Conservation (phyloP, 1,140 invertebrate species). For the Drosophila sulfurigaster region DNA sequence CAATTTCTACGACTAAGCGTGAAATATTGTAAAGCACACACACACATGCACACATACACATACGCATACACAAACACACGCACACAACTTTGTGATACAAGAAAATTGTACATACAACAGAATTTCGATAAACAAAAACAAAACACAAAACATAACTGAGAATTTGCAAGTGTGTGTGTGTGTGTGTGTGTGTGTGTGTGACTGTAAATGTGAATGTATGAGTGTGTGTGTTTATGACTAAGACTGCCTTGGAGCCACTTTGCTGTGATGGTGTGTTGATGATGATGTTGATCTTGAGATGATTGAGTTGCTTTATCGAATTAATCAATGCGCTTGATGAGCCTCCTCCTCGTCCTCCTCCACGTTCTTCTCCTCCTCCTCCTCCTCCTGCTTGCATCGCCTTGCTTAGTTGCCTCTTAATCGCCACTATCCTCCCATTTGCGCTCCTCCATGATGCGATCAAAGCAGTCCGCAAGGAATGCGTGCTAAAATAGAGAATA, state of each 20-base stretch:
- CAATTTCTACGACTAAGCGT: conserved; percentile 1
- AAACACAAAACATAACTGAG: not conserved
- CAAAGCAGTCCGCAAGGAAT: conserved; percentile 97
- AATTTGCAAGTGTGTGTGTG: not conserved
- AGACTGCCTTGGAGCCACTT: conserved; percentile 31
- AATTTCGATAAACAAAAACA: conserved; percentile 16
- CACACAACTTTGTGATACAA: conserved; percentile 3
- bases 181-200: conserved; percentile 1
- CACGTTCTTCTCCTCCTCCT: not conserved
- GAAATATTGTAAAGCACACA: not conserved
- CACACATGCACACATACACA: not conserved
- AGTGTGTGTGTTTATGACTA: conserved; percentile 28
- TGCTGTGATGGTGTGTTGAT: conserved; percentile 11
- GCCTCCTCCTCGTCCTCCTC: not conserved
- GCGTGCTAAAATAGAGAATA: conserved; percentile 89
- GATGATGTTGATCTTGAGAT: conserved; percentile 37
- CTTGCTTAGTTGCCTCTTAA: conserved; percentile 79
- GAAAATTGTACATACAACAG: conserved; percentile 24
- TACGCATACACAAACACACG: not conserved
- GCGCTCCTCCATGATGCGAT: conserved; percentile 95
- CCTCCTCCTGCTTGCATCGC: too few relatives aligned
- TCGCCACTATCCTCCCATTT: conserved; percentile 92
- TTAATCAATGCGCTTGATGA: conserved; percentile 37
- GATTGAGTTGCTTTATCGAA: conserved; percentile 26
- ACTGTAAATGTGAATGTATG: not conserved